phyloP scores from a whole-genome alignment of 2,797 vertebrate genomes.

The Buphagus erythrorhynchus region DNA sequence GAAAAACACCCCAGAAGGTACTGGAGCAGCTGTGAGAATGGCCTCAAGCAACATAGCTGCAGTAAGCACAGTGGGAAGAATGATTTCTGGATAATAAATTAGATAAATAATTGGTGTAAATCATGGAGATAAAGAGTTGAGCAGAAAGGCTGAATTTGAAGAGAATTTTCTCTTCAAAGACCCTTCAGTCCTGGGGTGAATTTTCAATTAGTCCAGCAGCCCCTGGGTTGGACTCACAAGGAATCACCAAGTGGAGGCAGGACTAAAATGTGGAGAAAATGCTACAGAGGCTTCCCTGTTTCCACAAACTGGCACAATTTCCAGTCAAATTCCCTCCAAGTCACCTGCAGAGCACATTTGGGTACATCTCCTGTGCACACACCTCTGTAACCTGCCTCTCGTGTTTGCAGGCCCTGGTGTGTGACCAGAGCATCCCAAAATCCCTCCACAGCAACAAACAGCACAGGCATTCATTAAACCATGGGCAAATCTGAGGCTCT shows the following conservation, averaged over 20 bases:
- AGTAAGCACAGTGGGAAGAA: neutral
- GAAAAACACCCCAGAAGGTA: neutral
- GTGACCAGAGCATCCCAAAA: neutral
- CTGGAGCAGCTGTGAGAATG: neutral
- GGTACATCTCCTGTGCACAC: too few relatives aligned
- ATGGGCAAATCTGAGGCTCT: accelerated
- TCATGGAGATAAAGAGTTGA: neutral
- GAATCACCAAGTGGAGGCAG: neutral
- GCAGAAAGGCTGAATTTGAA: neutral
- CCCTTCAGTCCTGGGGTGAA: neutral
- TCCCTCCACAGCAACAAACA: neutral
- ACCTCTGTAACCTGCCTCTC: accelerated
- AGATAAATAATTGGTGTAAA: neutral
- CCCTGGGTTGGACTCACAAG: neutral
- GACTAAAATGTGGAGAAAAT: neutral
- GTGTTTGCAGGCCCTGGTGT: neutral
- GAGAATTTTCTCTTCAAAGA: too few relatives aligned
- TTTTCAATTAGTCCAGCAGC: neutral
- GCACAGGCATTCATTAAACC: neutral
- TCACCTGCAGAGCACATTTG: neutral
- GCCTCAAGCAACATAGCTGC: neutral
- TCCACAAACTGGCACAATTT: neutral
- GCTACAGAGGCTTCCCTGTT: neutral
- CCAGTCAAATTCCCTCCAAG: neutral
- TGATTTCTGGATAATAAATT: neutral